Percentiles rank a stretch among this genome's conserved stretches.
Conservation (phyloP, 2,888 invertebrate genomes). For the Coenonympha arcania region DNA sequence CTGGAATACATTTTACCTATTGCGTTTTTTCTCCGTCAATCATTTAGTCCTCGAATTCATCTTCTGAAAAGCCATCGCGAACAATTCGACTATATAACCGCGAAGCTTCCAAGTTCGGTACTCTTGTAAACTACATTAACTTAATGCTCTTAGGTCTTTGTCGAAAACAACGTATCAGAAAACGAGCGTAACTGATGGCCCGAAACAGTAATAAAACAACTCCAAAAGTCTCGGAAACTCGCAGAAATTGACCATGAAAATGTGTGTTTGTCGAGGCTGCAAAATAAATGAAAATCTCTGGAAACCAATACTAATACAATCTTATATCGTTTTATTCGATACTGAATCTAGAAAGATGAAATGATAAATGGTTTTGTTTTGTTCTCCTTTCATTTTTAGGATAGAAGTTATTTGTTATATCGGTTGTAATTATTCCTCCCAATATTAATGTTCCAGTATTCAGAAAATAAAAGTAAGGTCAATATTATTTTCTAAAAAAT, state of each 20-base stretch:
- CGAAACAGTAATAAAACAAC: conserved; percentile 14
- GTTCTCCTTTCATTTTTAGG: not conserved
- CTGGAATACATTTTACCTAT: too few relatives aligned
- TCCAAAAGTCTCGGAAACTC: conserved; percentile 15
- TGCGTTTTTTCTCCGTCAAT: too few relatives aligned
- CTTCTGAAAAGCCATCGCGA: too few relatives aligned
- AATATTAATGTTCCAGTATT: too few relatives aligned
- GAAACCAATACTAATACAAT: not conserved
- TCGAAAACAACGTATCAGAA: conserved; percentile 14
- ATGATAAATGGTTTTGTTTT: not conserved
- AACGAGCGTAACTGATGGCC: conserved; percentile 12
- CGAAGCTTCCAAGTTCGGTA: conserved; percentile 1
- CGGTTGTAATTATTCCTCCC: too few relatives aligned
- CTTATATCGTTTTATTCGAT: not conserved
- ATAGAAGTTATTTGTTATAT: too few relatives aligned
- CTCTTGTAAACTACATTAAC: conserved; percentile 2
- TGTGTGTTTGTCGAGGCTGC: conserved; percentile 9
- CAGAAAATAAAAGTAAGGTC: too few relatives aligned
- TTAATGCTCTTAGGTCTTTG: conserved; percentile 10
- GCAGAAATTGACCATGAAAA: conserved; percentile 15
- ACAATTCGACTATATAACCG: not conserved
- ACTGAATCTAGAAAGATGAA: not conserved
- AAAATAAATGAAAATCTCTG: not conserved
- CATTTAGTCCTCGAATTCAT: too few relatives aligned
- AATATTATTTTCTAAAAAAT: too few relatives aligned